These are phyloP conservation scores for Apostichopus parvimensis DNA, from an alignment of 35 echinoderm and acorn worm genomes.

Conservation along the genomic window DNA sequence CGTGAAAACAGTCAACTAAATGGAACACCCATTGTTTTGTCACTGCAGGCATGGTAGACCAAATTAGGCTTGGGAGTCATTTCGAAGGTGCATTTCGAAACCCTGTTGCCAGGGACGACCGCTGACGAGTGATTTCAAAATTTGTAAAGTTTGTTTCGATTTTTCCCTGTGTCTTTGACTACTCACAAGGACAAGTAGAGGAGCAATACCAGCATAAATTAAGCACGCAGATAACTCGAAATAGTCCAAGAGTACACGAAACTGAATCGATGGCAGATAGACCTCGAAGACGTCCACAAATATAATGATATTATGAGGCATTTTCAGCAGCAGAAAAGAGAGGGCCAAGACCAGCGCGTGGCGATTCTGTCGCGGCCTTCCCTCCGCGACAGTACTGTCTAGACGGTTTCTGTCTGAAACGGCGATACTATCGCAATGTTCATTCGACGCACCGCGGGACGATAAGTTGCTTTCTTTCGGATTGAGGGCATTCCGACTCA, in stretches of 20 bases:
- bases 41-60: background rate
- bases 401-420: background rate
- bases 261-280: background rate
- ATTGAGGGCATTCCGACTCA: background rate
- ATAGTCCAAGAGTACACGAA: background rate
- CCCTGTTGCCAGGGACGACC: constrained; percentile 6
- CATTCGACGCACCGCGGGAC: background rate
- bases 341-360: background rate
- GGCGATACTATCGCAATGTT: background rate
- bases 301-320: background rate
- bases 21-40: background rate
- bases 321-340: background rate
- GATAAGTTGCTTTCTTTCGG: background rate
- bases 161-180: background rate
- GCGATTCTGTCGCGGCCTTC: background rate
- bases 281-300: background rate
- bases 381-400: background rate
- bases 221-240: background rate
- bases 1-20: background rate
- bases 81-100: constrained; percentile 36
- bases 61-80: background rate
- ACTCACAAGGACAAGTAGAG: background rate
- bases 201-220: background rate
- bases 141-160: background rate
- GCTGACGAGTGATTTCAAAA: constrained; percentile 7